phyloP scores from a whole-genome alignment of 2,888 invertebrate genomes.

The Drosophila mimica region DNA sequence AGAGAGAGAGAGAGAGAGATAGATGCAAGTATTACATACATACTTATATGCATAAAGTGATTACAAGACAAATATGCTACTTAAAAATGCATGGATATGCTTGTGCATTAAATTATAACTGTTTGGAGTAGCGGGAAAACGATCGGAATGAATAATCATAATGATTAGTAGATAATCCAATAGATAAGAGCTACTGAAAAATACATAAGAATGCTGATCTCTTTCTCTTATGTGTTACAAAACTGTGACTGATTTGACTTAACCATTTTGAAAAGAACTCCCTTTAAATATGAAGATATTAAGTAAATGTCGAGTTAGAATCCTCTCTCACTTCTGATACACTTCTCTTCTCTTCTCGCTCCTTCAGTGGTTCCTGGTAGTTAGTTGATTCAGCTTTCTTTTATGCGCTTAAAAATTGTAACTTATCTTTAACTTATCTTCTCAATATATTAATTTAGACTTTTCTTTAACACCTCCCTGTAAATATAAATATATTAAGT shows the following conservation, averaged over 20 bases:
- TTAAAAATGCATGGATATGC: neutral
- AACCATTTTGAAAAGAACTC: neutral
- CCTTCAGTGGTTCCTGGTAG: neutral
- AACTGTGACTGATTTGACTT: neutral
- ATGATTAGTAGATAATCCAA: neutral
- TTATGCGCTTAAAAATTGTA: neutral
- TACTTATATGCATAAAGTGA: slow-evolving; percentile 25
- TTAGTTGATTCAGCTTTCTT: neutral
- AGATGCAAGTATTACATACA: slow-evolving; percentile 1
- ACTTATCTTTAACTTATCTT: neutral
- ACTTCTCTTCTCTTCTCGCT: neutral
- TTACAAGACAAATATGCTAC: slow-evolving; percentile 20
- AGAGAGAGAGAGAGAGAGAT: neutral
- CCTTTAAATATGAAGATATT: neutral
- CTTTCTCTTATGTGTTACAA: neutral
- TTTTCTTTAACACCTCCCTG: slow-evolving; percentile 5
- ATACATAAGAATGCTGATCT: neutral
- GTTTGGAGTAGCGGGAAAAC: neutral
- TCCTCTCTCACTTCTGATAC: neutral
- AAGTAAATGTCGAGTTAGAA: neutral
- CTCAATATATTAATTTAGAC: neutral
- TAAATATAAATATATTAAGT: slow-evolving; percentile 6
- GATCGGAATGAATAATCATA: neutral
- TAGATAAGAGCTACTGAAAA: neutral
- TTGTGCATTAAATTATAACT: neutral